Base-by-base conservation (phyloP, 2,888 invertebrate genomes). In the Nomada ruficornis region DNA sequence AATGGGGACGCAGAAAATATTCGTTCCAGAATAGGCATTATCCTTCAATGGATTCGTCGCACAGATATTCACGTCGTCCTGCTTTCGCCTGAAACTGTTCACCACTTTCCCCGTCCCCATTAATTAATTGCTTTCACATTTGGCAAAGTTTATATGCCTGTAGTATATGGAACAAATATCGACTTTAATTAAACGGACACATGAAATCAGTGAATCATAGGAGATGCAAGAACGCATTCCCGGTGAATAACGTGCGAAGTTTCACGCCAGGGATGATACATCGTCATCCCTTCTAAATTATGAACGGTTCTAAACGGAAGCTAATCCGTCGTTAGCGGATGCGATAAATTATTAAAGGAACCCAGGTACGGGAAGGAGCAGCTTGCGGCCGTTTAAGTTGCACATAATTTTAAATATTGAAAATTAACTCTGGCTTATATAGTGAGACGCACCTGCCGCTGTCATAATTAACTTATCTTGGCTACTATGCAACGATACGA, bases 1-100 rank as follows among this genome's bases (percentile, higher is more conserved):
- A 88, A 88, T 84, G 82, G 82, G 71, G 81, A 73, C 73, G 57
- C 68, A 42, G 70, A 78, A 77, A 82, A 77, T 85, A 83, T 85
- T 83, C 81, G 69, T 78, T 77, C 60, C 67, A 13, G 10, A 57
- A 50, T 36, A 26, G 59, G 59, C 69, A 71, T 84, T 83, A 81
- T 77, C 77, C 74, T 54, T 0, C 68, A 69, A 60, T 50, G 70
- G 59, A 59, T 64, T 81, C 62, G 72, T 65, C 64, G 59, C 36
- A 26, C 44, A 50, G 23, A n/a, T 59, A 26, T 44, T 62, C 55
- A 50, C 77, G 76, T 71, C 60, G 36, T 52, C 47, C 36, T 47
- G 73, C 86, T 80, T 82, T 84, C 77, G 73, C 77, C 73, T 59
- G 77, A 83, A 73, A 67, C 73, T 77, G 70, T 55, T 20, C 65